Conservation (phyloP, 2,113 vertebrate species). For the Passer montanus region DNA sequence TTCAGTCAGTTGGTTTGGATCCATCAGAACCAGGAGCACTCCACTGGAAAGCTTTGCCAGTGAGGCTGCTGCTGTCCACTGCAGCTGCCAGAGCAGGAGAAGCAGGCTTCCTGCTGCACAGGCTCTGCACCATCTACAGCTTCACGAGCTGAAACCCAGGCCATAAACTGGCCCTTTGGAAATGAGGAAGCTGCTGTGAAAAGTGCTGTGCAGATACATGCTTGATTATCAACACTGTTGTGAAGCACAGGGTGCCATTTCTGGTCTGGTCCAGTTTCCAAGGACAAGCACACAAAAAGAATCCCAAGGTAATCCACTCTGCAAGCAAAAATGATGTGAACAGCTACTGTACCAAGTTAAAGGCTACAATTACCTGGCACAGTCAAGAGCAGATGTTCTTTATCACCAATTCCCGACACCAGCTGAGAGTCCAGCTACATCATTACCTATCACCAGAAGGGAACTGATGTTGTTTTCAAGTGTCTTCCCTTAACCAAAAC, state of each 20-base stretch:
- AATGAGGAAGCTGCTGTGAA: not conserved
- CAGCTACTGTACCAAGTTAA: not conserved
- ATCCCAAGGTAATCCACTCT: not conserved
- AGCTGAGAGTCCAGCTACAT: not conserved
- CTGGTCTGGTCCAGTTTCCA: not conserved
- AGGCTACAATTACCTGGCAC: not conserved
- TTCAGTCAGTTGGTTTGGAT: not conserved
- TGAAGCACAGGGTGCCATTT: not conserved
- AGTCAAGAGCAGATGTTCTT: not conserved
- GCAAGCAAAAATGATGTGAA: not conserved
- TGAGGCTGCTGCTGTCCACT: not conserved
- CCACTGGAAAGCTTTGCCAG: not conserved
- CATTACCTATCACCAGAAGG: not conserved
- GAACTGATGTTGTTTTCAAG: not conserved
- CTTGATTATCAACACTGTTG: not conserved
- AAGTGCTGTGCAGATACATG: not conserved
- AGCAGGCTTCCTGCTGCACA: not conserved
- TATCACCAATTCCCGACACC: not conserved
- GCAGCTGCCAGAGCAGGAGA: not conserved
- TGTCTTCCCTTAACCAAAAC: not conserved
- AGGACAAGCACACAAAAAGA: not conserved
- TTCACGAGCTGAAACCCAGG: not conserved
- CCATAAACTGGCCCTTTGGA: not conserved
- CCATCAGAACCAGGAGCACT: not conserved
- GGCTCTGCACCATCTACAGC: not conserved